Percentiles rank a stretch among this genome's conserved stretches.
phyloP scores from a whole-genome alignment of 2,113 vertebrate genomes.

The Mormyrus iriodes region DNA sequence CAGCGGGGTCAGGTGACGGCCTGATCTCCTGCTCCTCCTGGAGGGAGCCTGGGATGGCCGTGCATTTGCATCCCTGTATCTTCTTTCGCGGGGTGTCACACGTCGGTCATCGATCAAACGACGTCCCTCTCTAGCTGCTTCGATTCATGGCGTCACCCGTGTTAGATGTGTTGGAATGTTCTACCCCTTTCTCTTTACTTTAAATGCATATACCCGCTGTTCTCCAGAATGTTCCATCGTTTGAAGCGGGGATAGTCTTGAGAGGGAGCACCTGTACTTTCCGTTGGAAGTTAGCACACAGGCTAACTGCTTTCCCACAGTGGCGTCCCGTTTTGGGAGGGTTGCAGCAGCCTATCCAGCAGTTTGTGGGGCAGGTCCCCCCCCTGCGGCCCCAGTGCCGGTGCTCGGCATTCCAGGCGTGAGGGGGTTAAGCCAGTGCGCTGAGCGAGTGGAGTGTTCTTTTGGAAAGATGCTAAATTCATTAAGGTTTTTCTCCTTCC shows the following conservation, averaged over 20 bases:
- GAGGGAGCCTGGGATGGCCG: conserved; percentile 39
- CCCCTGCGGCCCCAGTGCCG: not conserved
- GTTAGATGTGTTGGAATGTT: not conserved
- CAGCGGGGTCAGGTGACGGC: conserved; percentile 52
- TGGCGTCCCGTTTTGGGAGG: not conserved
- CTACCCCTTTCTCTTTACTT: not conserved
- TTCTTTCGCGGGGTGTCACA: conserved; percentile 60
- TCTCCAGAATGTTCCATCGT: not conserved
- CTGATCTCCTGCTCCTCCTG: conserved; percentile 48
- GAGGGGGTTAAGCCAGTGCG: conserved; percentile 11
- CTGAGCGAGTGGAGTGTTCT: conserved; percentile 56
- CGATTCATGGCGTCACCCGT: not conserved
- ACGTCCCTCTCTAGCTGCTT: not conserved
- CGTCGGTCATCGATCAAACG: conserved; percentile 65
- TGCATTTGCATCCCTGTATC: conserved; percentile 66
- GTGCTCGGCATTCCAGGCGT: not conserved
- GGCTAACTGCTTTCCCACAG: too few species aligned
- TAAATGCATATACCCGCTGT: not conserved
- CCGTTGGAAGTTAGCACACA: too few species aligned
- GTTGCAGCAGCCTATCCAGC: not conserved
- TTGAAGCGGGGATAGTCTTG: not conserved
- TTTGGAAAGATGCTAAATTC: conserved; percentile 68
- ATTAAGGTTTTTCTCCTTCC: conserved; percentile 60
- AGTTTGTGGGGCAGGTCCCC: not conserved
- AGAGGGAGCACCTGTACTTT: not conserved